Percentiles rank a stretch among this genome's conserved stretches.
Evolutionary conservation across 2,888 invertebrate genomes (phyloP).

Genomic region (Chloroclysta siterata): DNA sequence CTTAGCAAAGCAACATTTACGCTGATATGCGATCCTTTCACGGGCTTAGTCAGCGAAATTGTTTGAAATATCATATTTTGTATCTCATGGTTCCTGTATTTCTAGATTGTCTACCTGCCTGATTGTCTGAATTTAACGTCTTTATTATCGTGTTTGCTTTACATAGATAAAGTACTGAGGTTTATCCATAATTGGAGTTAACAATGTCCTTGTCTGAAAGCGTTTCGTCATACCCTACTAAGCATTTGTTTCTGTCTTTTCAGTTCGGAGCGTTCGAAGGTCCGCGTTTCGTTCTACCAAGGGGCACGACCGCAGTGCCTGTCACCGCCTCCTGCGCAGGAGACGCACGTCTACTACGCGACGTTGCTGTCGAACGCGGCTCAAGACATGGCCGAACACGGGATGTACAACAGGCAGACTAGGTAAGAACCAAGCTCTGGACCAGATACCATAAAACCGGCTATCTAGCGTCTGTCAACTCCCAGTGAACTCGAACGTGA

Average conservation of each 20-base stretch:
- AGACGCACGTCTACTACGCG: slow-evolving; percentile 73
- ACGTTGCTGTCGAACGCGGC: slow-evolving; percentile 73
- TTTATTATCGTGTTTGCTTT: too few relatives aligned
- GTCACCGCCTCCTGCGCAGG: slow-evolving; percentile 84
- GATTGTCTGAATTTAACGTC: too few relatives aligned
- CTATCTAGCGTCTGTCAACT: too few relatives aligned
- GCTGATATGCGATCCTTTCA: not conserved
- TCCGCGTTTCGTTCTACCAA: slow-evolving; percentile 93
- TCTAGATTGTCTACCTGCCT: too few relatives aligned
- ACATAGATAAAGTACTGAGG: too few relatives aligned
- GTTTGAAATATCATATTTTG: not conserved
- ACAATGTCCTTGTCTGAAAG: not conserved
- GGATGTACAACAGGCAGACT: slow-evolving; percentile 87
- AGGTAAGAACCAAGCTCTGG: slow-evolving; percentile 75
- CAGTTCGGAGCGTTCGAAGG: slow-evolving; percentile 91
- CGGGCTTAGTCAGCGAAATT: not conserved
- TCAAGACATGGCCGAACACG: slow-evolving; percentile 79
- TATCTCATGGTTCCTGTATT: not conserved
- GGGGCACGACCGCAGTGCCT: slow-evolving; percentile 90
- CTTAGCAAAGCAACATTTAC: not conserved
- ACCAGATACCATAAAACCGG: not conserved
- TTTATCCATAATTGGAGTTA: not conserved
- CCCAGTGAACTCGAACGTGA: too few relatives aligned
- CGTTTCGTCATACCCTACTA: not conserved
- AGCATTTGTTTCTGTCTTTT: slow-evolving; percentile 52